Base-by-base conservation (phyloP, 2,888 invertebrate species). In the Flabesymbios commensalis region DNA sequence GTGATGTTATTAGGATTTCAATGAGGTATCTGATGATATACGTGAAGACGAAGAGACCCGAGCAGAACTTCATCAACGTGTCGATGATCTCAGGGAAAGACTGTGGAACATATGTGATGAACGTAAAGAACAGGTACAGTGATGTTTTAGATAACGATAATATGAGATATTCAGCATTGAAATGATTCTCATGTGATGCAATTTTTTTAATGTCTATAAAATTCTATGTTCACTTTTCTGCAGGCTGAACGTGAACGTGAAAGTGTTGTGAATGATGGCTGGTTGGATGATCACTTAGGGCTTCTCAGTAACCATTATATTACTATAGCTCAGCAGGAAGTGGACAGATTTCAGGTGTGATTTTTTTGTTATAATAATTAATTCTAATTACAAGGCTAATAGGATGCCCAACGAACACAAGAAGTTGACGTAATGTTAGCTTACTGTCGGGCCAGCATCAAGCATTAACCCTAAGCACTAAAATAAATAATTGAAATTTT, bases 41-140 rank as follows among this genome's bases (percentile, higher is more conserved):
- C 69, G 82, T 17, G 79, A 78, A 28, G 83, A 83, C 64, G 80
- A 81, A 49, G 82, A 83, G 63, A 79, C 79, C 2, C 72, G 74
- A 51, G 73, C 76, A 28, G 83, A 83, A 61, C 68, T 81, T 14
- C 82, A 83, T 67, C 79, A 82, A 64, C 70, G 79, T 10, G 77
- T 82, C 0, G 80, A 81, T 57, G 82, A 83, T 64, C 73, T 83
- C 1, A 72, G 78, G 3, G 82, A 83, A 61, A 68, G 74, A 14
- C 71, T 83, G 48, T 81, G 81, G 79, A 77, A 71, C 56, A 81
- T 83, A 57, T 80, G 79, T 68, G 81, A 81, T 64, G 78, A 80
- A 51, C 71, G 80, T 26, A 83, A 83, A 58, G 76, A 76, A 31
- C n/a, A n/a, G n/a, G n/a, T n/a, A n/a, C n/a, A n/a, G n/a, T n/a